Base-by-base conservation (phyloP, 2,888 invertebrate species). In the Dicyrtomina minuta region DNA sequence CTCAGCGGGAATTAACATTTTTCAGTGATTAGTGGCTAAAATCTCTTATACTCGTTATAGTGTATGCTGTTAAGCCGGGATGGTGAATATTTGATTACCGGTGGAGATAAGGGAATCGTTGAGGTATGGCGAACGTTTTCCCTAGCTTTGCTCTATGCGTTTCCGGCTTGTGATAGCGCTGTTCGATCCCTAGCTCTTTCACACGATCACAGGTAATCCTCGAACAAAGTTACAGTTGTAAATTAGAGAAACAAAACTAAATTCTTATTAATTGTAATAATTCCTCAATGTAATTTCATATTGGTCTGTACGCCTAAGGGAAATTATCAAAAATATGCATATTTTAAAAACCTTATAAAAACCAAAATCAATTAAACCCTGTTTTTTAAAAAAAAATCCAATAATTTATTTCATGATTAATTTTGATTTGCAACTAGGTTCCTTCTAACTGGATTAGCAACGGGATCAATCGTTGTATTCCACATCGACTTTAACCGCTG, bases 401-500 rank as follows among this genome's bases (percentile, higher is more conserved):
- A 46, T 17, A 20, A 20, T 12, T 12, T 51, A 24, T 43, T 20
- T 24, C 43, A 60, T 53, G n/a, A 6, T 27, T n/a, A 33, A 33
- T 33, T n/a, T n/a, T n/a, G n/a, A 17, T 12, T 33, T 58, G 17
- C 22, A 20, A 27, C n/a, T 84, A 97, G 96, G 83, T 98, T 96
- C 86, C 87, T 99, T 78, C 85, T 99, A 80, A 97, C 97, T 79
- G 99, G 99, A 66, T 86, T 99, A 70, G 94, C 96, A 70, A 94
- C 97, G 78, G 99, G 99, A 66, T 96, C 98, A 66, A 90, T 99
- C 78, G 94, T 99, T 73, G 96, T 99, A 80, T 98, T 98, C 86
- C 97, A 99, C 86, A 96, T 99, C 83, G 98, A 99, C 84, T 99
- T 99, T 86, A 99, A 99, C 84, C 87, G 93, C 81, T 95, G 95